Percentiles rank a stretch among this genome's conserved stretches.
Conservation (phyloP, 2,888 invertebrate genomes). For the Luperina nickerlii region DNA sequence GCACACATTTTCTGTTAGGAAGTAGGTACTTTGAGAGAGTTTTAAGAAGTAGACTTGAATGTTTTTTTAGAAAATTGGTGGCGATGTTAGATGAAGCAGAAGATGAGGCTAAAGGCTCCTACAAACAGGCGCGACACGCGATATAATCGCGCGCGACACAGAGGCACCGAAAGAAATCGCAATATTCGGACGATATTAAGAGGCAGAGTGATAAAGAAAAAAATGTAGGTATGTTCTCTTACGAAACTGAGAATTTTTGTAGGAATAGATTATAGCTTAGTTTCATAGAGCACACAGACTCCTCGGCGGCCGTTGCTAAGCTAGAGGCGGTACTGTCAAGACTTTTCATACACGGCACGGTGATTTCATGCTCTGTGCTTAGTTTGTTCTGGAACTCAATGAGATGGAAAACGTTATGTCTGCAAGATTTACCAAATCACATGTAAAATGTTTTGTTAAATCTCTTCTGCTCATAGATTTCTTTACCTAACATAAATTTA, state of each 20-base stretch:
- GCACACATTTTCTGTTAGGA: conserved; percentile 9
- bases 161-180: no score
- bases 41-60: not conserved
- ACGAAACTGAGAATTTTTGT: not conserved
- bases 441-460: not conserved
- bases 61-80: not conserved
- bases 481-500: not conserved
- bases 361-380: not conserved
- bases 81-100: not conserved
- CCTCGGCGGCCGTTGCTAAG: no score
- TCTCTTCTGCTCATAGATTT: not conserved
- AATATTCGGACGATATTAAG: not conserved
- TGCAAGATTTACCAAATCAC: conserved; percentile 1
- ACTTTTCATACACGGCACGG: no score
- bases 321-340: no score
- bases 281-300: not conserved
- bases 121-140: no score
- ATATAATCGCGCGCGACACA: no score
- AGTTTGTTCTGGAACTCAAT: not conserved
- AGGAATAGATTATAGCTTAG: not conserved
- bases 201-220: not conserved
- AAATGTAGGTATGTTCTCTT: not conserved
- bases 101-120: not conserved
- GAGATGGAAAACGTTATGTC: not conserved
- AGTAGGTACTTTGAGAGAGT: not conserved